phyloP scores from a whole-genome alignment of 2,888 invertebrate species.

The Steinernema scapterisci region DNA sequence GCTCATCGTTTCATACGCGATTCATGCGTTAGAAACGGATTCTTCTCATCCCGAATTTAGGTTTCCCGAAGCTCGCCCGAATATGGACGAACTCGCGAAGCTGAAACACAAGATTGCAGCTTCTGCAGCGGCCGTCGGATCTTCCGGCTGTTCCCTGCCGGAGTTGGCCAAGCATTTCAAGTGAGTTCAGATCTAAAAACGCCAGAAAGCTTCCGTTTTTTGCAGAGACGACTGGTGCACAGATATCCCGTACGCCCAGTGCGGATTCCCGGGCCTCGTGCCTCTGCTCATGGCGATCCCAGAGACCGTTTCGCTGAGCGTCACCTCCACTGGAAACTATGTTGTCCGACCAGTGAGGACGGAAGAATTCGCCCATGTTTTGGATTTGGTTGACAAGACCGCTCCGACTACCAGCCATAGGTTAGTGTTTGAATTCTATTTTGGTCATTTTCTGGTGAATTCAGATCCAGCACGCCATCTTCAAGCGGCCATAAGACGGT shows the following conservation, averaged over 20 bases:
- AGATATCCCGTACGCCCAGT: background rate
- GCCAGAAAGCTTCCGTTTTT: no score
- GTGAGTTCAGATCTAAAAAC: background rate
- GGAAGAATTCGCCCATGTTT: background rate
- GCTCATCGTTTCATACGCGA: background rate
- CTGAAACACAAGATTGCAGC: background rate
- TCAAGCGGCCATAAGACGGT: no score
- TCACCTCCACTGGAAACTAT: background rate
- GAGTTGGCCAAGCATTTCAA: background rate
- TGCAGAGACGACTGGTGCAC: constrained; percentile 5
- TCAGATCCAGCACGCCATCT: no score
- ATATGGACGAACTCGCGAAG: background rate
- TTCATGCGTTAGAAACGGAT: no score
- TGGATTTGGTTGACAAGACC: background rate
- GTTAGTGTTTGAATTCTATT: no score
- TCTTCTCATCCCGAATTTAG: no score
- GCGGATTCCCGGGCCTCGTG: background rate
- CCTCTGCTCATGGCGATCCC: background rate
- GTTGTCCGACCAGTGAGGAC: background rate
- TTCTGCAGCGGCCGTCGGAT: background rate
- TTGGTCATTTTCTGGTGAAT: no score
- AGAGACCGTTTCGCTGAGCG: background rate
- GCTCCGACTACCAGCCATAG: background rate
- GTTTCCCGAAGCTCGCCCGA: background rate
- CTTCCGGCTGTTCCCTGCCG: background rate